Base-by-base conservation (phyloP, 1,140 invertebrate species). In the Conus ventricosus region DNA sequence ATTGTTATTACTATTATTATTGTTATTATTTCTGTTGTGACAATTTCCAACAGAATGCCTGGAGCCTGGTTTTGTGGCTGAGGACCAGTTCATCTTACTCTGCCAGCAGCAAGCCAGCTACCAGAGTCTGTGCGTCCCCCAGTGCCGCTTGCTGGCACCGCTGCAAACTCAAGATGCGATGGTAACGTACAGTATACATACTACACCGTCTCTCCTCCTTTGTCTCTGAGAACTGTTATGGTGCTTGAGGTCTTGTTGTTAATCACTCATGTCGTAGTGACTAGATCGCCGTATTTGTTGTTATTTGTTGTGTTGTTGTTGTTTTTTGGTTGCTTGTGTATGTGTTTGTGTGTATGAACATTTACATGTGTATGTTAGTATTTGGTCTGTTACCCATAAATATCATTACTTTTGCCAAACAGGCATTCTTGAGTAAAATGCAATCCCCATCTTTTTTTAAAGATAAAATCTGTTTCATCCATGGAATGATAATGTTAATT, bases 11-110 rank as follows among this genome's bases (percentile, higher is more conserved):
- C 3, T 39, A 39, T 39, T 39, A 39, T 39, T 39, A 39, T 39
- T 39, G 3, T 39, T 39, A 3, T 39, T 39, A 39, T 39, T 39
- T 39, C 39, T 39, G 39, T 39, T 39, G 39, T 39, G 39, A 39
- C 39, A 39, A 39, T 39, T 39, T 39, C 39, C 39, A 39, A 23
- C 81, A 83, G 81, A 82, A 23, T 83, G 81, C 25, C 81, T 83
- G 81, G 81, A 83, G 54, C 81, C 81, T 6, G 81, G 81, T 5
- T 83, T 83, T 23, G 39, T 51, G 23, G 81, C 81, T 1, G 81
- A 83, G 54, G 81, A 83, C 53, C 81, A 83, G 81, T 83, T 51
- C 20, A 8, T 83, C 39, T n/a, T 83, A 13, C 81, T 83, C 53
- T 55, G 81, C 53, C 81, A 83, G 81, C 54, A 55, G n/a, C 81